Evolutionary conservation across 2,888 invertebrate genomes (phyloP).

Genomic region (Philereme transversata): DNA sequence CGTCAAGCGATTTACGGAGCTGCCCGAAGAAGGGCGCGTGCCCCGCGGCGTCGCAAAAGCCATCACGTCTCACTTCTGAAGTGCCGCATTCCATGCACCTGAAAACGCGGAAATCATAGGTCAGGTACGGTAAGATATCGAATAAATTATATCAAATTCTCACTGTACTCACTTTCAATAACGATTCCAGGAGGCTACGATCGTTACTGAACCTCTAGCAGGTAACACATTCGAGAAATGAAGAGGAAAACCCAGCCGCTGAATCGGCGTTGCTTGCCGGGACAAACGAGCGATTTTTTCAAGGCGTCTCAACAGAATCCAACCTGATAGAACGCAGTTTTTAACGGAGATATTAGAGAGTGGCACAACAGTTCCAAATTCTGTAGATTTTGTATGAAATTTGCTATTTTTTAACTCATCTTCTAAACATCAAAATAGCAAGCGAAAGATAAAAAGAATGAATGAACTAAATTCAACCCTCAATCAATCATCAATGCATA

Average conservation of each 20-base stretch:
- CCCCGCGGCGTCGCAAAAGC: slow-evolving; percentile 25
- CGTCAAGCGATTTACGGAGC: slow-evolving; percentile 31
- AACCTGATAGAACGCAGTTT: not conserved
- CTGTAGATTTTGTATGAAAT: slow-evolving; percentile 8
- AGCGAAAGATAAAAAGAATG: slow-evolving; percentile 22
- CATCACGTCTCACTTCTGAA: slow-evolving; percentile 41
- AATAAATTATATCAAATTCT: not conserved
- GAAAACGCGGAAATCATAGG: slow-evolving; percentile 41
- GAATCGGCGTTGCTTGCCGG: slow-evolving; percentile 28
- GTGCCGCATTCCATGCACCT: slow-evolving; percentile 69
- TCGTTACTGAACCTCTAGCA: slow-evolving; percentile 5
- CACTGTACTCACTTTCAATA: slow-evolving; percentile 30
- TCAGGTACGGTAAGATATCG: slow-evolving; percentile 9
- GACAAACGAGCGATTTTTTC: slow-evolving; percentile 12
- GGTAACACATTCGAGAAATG: slow-evolving; percentile 24
- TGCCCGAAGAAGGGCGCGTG: slow-evolving; percentile 32
- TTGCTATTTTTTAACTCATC: slow-evolving; percentile 14
- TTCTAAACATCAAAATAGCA: slow-evolving; percentile 25
- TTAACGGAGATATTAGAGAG: not conserved
- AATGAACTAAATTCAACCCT: not conserved
- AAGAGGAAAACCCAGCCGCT: slow-evolving; percentile 37
- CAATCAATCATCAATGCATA: too few species aligned
- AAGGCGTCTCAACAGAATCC: not conserved
- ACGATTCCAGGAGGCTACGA: slow-evolving; percentile 7
- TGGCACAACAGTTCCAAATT: not conserved